These are phyloP conservation scores for Donacobius atricapilla DNA, from an alignment of 2,113 vertebrate species.

Conservation along the genomic window DNA sequence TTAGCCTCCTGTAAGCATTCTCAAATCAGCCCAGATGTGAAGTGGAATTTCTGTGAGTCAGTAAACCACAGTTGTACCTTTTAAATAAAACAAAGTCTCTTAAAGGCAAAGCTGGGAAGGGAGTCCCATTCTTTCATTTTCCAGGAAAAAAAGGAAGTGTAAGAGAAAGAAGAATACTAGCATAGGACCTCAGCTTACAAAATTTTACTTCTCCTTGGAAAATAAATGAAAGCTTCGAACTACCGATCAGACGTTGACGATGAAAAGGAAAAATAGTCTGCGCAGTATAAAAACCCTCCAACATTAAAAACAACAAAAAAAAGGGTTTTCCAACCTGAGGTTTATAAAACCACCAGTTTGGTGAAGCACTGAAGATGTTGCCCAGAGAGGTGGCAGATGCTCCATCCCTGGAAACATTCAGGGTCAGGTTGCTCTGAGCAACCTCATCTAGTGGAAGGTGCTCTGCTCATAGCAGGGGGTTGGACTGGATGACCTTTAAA, in stretches of 20 bases:
- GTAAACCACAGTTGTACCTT: background rate
- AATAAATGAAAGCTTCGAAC: background rate
- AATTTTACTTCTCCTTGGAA: background rate
- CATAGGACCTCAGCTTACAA: background rate
- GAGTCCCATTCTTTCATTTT: background rate
- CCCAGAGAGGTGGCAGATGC: background rate
- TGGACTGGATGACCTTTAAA: background rate
- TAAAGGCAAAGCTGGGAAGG: background rate
- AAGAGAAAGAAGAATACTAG: background rate
- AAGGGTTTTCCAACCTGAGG: background rate
- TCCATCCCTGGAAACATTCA: background rate
- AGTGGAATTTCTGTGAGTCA: background rate
- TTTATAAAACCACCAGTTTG: background rate
- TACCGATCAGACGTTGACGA: background rate
- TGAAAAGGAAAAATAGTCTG: background rate
- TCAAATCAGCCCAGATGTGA: background rate
- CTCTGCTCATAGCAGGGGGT: rapidly evolving
- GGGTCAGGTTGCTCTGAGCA: background rate
- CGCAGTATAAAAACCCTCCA: background rate
- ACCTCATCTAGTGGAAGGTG: background rate
- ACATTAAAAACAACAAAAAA: background rate
- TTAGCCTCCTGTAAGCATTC: background rate
- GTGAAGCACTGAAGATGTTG: background rate
- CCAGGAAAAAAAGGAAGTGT: background rate
- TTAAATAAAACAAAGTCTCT: background rate